These are phyloP conservation scores for Pluvianellus socialis DNA, from an alignment of 2,113 vertebrate species.

Conservation along the genomic window DNA sequence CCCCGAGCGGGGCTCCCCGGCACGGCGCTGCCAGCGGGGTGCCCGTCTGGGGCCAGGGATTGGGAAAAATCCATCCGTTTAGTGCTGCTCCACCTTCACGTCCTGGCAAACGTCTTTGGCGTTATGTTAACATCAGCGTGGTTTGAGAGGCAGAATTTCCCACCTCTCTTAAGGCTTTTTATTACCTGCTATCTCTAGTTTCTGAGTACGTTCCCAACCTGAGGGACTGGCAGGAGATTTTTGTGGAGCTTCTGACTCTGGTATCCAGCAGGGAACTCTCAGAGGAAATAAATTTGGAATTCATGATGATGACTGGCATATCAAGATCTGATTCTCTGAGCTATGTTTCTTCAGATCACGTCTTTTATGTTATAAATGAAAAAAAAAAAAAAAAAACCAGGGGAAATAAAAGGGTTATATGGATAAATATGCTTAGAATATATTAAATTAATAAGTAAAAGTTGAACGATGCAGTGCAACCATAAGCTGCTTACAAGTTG, in stretches of 20 bases:
- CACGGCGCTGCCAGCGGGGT: too few species aligned
- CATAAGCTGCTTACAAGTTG: not conserved
- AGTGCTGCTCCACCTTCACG: not conserved
- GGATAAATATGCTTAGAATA: not conserved
- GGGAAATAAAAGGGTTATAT: not conserved
- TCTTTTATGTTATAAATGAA: not conserved
- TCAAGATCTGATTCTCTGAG: not conserved
- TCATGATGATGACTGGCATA: not conserved
- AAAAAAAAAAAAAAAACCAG: not conserved
- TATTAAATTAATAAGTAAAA: not conserved
- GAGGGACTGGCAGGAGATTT: conserved; percentile 25
- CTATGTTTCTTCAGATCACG: not conserved
- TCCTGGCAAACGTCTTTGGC: not conserved
- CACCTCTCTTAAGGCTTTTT: not conserved
- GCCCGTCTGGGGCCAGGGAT: too few species aligned
- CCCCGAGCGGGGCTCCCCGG: too few species aligned
- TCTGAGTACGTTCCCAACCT: not conserved
- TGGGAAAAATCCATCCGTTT: not conserved
- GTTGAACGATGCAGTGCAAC: not conserved
- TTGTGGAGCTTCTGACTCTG: conserved; percentile 6
- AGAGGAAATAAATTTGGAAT: not conserved
- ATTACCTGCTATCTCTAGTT: not conserved
- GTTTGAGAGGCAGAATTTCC: not conserved
- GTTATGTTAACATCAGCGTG: not conserved
- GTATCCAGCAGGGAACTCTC: conserved; percentile 50